These are phyloP conservation scores for Lagopus muta DNA, from an alignment of 2,113 vertebrate genomes.

Conservation along the genomic window DNA sequence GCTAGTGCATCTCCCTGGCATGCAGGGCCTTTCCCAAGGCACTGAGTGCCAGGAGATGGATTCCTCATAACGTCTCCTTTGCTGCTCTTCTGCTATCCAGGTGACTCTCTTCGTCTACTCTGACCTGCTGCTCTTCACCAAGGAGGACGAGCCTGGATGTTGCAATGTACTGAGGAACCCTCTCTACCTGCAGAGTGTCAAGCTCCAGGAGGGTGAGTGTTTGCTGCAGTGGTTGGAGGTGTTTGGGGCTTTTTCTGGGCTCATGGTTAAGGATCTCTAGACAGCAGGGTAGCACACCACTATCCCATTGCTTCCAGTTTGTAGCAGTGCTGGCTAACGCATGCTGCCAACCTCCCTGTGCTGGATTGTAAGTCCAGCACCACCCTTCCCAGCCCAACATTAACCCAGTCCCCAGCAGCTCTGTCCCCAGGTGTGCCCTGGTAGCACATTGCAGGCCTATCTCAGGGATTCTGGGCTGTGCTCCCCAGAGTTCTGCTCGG, in stretches of 20 bases:
- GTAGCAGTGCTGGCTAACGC: background rate
- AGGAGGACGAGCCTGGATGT: slow-evolving; percentile 89
- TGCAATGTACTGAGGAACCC: slow-evolving; percentile 95
- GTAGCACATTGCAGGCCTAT: accelerated
- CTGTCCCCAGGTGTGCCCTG: background rate
- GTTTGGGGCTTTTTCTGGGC: background rate
- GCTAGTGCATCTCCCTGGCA: background rate
- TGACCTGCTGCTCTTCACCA: slow-evolving; percentile 93
- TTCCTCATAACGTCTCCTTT: background rate
- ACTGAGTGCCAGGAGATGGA: background rate
- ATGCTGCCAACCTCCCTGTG: background rate
- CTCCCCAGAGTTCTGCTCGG: background rate
- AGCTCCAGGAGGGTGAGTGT: slow-evolving; percentile 91
- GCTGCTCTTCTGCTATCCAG: slow-evolving; percentile 69
- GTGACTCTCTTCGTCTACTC: slow-evolving; percentile 94
- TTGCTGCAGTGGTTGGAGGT: background rate
- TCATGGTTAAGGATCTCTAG: background rate
- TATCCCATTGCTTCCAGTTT: background rate
- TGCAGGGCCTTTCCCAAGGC: background rate
- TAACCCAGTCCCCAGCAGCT: background rate
- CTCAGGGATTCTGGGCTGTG: background rate
- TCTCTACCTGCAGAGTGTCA: slow-evolving; percentile 88
- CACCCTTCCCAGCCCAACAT: background rate
- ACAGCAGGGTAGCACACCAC: background rate
- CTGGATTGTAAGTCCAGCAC: background rate